Conservation (phyloP, 2,113 vertebrate species). For the Antechinus stuartii region DNA sequence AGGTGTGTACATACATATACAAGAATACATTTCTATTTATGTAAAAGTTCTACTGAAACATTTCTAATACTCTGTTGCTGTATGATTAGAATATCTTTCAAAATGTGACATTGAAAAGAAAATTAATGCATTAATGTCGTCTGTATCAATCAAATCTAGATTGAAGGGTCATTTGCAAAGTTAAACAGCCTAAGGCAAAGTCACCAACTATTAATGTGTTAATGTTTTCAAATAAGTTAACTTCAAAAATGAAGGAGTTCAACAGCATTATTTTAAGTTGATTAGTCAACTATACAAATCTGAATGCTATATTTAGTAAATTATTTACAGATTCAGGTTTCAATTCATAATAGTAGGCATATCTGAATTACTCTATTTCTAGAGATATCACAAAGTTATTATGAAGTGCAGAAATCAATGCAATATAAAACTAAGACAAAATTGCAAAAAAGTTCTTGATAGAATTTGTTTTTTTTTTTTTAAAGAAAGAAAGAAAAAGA, state of each 20-base stretch:
- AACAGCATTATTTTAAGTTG: conserved; percentile 6
- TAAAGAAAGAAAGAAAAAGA: no score
- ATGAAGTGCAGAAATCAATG: neutral
- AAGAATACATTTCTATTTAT: neutral
- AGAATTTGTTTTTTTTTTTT: neutral
- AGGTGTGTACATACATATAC: neutral
- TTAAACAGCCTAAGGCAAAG: conserved; percentile 35
- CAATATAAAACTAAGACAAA: neutral
- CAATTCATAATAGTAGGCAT: neutral
- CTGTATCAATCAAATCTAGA: conserved; percentile 48
- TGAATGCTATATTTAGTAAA: conserved; percentile 27
- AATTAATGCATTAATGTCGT: conserved; percentile 33
- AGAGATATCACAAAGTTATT: neutral
- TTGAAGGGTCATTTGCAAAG: conserved; percentile 68
- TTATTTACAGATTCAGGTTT: neutral
- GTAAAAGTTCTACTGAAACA: neutral
- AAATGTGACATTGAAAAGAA: neutral
- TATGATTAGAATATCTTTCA: conserved; percentile 52
- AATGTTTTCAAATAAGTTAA: conserved; percentile 21
- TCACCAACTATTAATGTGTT: conserved; percentile 31
- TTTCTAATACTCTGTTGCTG: conserved; percentile 4
- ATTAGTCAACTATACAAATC: neutral
- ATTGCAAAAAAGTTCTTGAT: neutral
- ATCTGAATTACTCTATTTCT: neutral
- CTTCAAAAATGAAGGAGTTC: conserved; percentile 48